These are phyloP conservation scores for Pachyuromys duprasi DNA, from an alignment of 2,797 vertebrate species.

Conservation along the genomic window DNA sequence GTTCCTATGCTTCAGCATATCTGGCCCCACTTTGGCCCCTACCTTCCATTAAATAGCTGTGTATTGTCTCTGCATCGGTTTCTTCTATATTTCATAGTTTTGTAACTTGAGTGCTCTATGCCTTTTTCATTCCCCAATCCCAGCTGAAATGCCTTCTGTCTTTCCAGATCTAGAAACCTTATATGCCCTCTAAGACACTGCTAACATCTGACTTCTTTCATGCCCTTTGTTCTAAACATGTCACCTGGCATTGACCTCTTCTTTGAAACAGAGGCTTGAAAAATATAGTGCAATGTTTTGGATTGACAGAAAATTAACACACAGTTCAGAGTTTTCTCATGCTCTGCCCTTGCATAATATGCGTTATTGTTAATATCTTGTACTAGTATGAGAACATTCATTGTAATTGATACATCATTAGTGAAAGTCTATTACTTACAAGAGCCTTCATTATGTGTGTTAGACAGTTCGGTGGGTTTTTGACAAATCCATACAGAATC, in stretches of 20 bases:
- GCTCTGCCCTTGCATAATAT: background rate
- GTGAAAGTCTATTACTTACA: conserved; percentile 40
- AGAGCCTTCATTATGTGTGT: background rate
- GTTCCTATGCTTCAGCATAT: background rate
- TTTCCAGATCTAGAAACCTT: conserved; percentile 48
- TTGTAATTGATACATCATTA: conserved; percentile 5
- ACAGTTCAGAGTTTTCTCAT: background rate
- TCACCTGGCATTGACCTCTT: conserved; percentile 10
- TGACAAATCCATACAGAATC: background rate
- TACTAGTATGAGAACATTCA: background rate
- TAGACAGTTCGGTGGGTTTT: background rate
- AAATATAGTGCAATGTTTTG: conserved; percentile 16
- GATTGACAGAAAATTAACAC: background rate
- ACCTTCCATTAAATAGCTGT: conserved; percentile 52
- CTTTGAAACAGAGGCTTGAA: conserved; percentile 36
- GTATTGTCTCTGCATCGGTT: conserved; percentile 62
- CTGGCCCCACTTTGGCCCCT: background rate
- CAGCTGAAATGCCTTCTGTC: conserved; percentile 44
- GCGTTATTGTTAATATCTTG: background rate
- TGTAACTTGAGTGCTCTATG: conserved; percentile 39
- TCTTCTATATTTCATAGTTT: conserved; percentile 64
- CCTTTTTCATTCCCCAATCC: conserved; percentile 33
- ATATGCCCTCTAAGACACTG: background rate
- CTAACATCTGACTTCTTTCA: conserved; percentile 18
- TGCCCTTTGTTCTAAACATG: conserved; percentile 2